Evolutionary conservation across 2,888 invertebrate genomes (phyloP).

Genomic region (Ashinkailepas kermadecensis): DNA sequence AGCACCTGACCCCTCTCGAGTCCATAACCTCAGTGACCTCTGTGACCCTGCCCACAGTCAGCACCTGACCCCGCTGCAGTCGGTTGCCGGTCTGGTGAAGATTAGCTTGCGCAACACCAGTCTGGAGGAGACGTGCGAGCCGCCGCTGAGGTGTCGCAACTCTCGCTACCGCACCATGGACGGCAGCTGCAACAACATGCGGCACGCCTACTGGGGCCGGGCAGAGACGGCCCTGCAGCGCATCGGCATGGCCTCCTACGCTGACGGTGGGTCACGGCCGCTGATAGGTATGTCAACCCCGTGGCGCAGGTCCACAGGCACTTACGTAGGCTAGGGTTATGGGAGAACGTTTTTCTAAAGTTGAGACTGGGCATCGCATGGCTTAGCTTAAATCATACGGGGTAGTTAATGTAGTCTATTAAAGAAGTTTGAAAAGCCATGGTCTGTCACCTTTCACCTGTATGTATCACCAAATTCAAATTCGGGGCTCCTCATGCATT

Average conservation of each 20-base stretch:
- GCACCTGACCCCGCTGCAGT: slow-evolving; percentile 32
- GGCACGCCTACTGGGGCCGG: slow-evolving; percentile 37
- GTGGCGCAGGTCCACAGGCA: too few relatives aligned
- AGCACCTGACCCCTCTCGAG: not conserved
- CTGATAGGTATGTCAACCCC: too few relatives aligned
- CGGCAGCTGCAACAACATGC: slow-evolving; percentile 39
- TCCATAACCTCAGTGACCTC: not conserved
- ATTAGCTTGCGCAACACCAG: slow-evolving; percentile 32
- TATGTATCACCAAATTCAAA: too few relatives aligned
- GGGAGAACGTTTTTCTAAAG: too few relatives aligned
- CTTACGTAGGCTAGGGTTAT: too few relatives aligned
- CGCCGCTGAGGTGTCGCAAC: slow-evolving; percentile 2
- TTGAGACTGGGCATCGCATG: too few relatives aligned
- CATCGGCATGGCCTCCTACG: slow-evolving; percentile 38
- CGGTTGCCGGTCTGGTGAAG: slow-evolving; percentile 32
- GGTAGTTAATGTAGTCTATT: too few relatives aligned
- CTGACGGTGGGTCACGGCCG: slow-evolving; percentile 36
- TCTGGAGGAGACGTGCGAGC: slow-evolving; percentile 30
- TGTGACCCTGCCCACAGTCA: slow-evolving; percentile 27
- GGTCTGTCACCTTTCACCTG: too few relatives aligned
- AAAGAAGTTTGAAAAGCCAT: too few relatives aligned
- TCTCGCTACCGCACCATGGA: slow-evolving; percentile 33
- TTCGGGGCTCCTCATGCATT: too few relatives aligned
- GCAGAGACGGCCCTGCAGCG: slow-evolving; percentile 37
- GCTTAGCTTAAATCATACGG: too few relatives aligned